Evolutionary conservation across 2,113 vertebrate species (phyloP), one percentile per base, ranked within the genome.

Genomic region (Macquaria australasica): DNA sequence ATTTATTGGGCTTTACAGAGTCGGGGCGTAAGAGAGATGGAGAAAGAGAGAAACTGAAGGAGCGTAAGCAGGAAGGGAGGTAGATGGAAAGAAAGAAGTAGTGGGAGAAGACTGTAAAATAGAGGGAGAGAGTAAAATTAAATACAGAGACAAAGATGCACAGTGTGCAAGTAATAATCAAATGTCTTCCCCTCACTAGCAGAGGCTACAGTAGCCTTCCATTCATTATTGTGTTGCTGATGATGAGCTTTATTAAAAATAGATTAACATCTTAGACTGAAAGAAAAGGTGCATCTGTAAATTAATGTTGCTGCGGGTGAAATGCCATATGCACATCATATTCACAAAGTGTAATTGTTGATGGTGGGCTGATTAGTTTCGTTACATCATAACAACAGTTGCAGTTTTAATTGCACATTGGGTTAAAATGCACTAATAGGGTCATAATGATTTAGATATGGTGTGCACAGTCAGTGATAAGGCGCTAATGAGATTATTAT

Each of bases 1-100:
- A 94, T 95, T 94, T 94, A 94, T 31, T 92, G 82, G 87, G 87
- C 75, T 80, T 87, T 85, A 74, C 73, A 55, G 63, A 15, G 41
- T 6, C 15, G n/a, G 62, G 74, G 81, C 41, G 67, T 34, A 5
- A 7, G 15, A 53, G 43, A 66, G 69, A 73, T 23, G 67, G 55
- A 50, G 48, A 25, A 64, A 62, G 28, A 16, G 62, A 43, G 4
- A 1, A 6, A 28, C 25, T 25, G 43, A 41, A 58, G 34, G 68
- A 66, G 59, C 43, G 39, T 14, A 37, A 73, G 41, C 8, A 41
- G 28, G 28, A 39, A 69, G 66, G 23, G 37, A 78, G 51, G 39
- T 68, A 39, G 37, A 53, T 70, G 58, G 18, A 67, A 79, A 41
- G 11, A 60, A 23, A 39, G 45, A 16, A 25, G 9, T 48, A 25